phyloP scores from a whole-genome alignment of 2,797 vertebrate genomes.

The Brotula barbata region DNA sequence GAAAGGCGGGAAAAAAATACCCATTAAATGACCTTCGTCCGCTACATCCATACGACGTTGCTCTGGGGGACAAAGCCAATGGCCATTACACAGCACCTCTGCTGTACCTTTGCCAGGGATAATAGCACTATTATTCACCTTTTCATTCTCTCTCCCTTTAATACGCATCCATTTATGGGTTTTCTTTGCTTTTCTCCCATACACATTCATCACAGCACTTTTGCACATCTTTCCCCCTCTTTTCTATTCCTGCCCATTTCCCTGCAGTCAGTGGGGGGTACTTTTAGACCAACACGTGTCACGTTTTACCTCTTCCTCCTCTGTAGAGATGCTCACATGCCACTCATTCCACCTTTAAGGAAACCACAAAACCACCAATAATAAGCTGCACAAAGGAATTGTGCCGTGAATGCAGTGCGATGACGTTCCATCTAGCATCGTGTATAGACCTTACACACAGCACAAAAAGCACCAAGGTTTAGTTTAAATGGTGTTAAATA shows the following conservation, averaged over 20 bases:
- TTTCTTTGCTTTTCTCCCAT: conserved; percentile 53
- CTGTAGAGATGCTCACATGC: conserved; percentile 21
- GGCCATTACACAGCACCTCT: conserved; percentile 31
- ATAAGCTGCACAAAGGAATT: not conserved
- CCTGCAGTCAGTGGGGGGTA: conserved; percentile 26
- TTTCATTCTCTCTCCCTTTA: conserved; percentile 46
- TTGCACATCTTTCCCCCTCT: conserved; percentile 39
- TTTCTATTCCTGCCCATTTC: conserved; percentile 73
- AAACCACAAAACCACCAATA: conserved; percentile 27
- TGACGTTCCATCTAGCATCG: not conserved
- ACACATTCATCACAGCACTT: conserved; percentile 63
- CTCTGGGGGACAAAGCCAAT: conserved; percentile 34
- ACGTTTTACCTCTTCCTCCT: conserved; percentile 27
- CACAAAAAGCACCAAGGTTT: not conserved
- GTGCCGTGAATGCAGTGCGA: not conserved
- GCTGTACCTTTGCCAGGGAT: conserved; percentile 40
- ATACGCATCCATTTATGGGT: conserved; percentile 44
- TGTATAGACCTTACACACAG: not conserved
- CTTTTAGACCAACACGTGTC: conserved; percentile 15
- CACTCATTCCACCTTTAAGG: conserved; percentile 18
- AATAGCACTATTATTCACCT: conserved; percentile 55
- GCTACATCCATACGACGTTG: conserved; percentile 38
- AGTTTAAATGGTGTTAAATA: conserved; percentile 23
- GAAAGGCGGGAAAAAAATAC: conserved; percentile 22
- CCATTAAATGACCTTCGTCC: conserved; percentile 34